These are phyloP conservation scores for Anguilla marmorata DNA, from an alignment of 2,797 vertebrate genomes.

Conservation along the genomic window DNA sequence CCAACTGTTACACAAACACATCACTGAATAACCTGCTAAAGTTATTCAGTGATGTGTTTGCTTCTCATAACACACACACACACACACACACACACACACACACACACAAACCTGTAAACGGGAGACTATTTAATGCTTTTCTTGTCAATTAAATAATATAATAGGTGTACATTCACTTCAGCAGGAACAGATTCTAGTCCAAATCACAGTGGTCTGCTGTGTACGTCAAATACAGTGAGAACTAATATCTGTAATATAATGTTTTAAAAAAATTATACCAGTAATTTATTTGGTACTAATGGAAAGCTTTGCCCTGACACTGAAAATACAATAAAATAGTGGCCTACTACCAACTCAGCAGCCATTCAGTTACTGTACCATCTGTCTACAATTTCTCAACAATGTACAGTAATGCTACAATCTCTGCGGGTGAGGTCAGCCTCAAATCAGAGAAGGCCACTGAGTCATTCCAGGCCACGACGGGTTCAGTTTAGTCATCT, in stretches of 20 bases:
- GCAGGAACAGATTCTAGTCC: background rate
- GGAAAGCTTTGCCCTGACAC: background rate
- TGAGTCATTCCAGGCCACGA: constrained; percentile 13
- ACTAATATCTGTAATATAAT: too few relatives aligned
- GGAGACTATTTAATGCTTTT: too few relatives aligned
- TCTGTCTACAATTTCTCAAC: background rate
- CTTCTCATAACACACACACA: too few relatives aligned
- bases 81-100: too few relatives aligned
- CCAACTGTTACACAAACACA: too few relatives aligned
- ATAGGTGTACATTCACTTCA: background rate
- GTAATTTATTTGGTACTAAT: background rate
- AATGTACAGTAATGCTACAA: background rate
- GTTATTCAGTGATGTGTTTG: too few relatives aligned
- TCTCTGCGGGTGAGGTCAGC: background rate
- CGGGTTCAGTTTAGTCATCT: background rate
- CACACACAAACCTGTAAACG: too few relatives aligned
- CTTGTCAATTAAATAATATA: background rate
- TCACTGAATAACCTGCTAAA: too few relatives aligned
- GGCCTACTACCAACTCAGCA: background rate
- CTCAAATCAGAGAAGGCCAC: background rate
- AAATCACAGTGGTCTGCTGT: background rate
- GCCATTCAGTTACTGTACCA: background rate
- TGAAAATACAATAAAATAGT: background rate
- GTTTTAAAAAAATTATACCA: background rate
- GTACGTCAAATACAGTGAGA: background rate